These are phyloP conservation scores for Lagopus muta DNA, from an alignment of 2,113 vertebrate species.

Conservation along the genomic window DNA sequence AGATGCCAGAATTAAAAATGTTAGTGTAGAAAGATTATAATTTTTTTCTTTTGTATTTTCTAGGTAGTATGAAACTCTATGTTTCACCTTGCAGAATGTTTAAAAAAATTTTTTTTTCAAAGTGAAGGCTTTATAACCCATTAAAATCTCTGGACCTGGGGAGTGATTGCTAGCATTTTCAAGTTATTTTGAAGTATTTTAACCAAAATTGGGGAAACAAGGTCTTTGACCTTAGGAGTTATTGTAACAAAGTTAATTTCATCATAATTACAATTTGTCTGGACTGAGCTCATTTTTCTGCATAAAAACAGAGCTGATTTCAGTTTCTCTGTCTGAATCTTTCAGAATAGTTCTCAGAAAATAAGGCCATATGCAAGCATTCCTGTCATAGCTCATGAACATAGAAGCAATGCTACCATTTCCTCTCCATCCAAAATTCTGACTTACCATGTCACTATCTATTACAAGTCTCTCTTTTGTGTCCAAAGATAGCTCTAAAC, in stretches of 20 bases:
- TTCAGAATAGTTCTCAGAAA: background rate
- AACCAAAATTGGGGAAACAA: background rate
- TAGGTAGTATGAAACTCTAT: background rate
- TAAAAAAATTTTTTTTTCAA: background rate
- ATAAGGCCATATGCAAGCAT: background rate
- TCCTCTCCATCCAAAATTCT: background rate
- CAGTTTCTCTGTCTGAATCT: background rate
- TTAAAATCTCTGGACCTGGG: background rate
- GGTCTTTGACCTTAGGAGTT: background rate
- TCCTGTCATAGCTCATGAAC: background rate
- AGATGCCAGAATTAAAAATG: background rate
- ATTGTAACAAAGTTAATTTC: background rate
- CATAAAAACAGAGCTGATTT: background rate
- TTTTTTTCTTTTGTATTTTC: background rate
- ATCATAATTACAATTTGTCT: background rate
- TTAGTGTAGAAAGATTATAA: background rate
- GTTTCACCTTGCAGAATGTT: background rate
- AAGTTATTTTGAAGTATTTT: background rate
- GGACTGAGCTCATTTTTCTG: background rate
- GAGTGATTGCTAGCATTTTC: background rate
- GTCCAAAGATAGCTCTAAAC: background rate
- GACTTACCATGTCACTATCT: background rate
- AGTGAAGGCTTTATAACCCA: background rate
- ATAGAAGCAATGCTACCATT: background rate
- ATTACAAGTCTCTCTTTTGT: background rate